phyloP scores from a whole-genome alignment of 2,113 vertebrate species.

The Colius striatus region DNA sequence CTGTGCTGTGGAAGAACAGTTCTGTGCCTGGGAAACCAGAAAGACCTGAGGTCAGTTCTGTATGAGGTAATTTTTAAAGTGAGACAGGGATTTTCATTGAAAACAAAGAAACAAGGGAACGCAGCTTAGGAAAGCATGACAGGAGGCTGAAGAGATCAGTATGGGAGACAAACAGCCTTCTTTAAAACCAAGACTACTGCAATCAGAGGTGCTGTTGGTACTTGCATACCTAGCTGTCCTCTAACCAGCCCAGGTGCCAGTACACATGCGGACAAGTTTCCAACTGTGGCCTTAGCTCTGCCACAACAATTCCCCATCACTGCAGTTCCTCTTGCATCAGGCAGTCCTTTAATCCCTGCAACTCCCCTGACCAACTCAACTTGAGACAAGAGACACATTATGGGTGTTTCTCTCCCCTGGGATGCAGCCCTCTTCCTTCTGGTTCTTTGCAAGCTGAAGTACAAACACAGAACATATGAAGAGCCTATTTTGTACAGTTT shows the following conservation, averaged over 20 bases:
- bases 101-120: neutral
- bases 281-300: neutral
- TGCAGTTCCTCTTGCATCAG: neutral
- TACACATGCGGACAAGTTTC: neutral
- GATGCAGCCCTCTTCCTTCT: neutral
- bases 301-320: neutral
- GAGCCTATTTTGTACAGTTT: neutral
- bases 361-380: neutral
- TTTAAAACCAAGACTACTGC: neutral
- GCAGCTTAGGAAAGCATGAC: neutral
- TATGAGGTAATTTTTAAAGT: neutral
- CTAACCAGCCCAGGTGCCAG: too few relatives aligned
- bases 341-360: neutral
- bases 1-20: neutral
- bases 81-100: neutral
- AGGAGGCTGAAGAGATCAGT: neutral
- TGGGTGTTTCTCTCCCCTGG: neutral
- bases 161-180: neutral
- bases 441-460: neutral
- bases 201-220: neutral
- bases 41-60: neutral
- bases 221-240: neutral
- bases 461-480: neutral
- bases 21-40: neutral
- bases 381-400: neutral